Conservation (phyloP, 2,113 vertebrate species). For the Sitta europaea region DNA sequence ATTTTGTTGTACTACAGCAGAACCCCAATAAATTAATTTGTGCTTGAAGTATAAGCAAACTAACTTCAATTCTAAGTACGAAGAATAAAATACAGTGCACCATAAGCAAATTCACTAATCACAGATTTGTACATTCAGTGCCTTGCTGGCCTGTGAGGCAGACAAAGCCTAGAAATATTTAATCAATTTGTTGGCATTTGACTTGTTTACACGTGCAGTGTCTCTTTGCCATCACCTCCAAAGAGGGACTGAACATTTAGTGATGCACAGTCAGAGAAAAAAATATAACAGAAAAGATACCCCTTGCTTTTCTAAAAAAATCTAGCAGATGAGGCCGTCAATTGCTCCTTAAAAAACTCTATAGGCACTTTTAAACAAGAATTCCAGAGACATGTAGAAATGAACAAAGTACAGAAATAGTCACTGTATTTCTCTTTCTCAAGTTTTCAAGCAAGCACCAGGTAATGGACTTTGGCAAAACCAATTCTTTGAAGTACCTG, state of each 20-base stretch:
- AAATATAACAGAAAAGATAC: background rate
- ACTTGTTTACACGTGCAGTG: background rate
- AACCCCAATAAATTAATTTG: background rate
- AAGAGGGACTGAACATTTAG: background rate
- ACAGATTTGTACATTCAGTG: background rate
- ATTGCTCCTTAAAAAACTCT: background rate
- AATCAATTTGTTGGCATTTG: background rate
- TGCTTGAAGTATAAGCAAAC: background rate
- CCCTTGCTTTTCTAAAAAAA: background rate
- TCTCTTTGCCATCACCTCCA: background rate
- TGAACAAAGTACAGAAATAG: background rate
- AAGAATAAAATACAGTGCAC: background rate
- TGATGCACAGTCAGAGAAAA: background rate
- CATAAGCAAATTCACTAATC: background rate
- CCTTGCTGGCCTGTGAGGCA: background rate
- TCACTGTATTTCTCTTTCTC: background rate
- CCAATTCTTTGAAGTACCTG: background rate
- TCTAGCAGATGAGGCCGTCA: background rate
- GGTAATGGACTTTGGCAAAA: background rate
- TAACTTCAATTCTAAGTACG: background rate
- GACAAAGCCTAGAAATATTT: background rate
- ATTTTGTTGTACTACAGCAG: background rate
- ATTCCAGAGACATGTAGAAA: background rate
- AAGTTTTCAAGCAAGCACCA: background rate
- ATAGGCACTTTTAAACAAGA: background rate